A percentile compares a stretch with the other conserved stretches of the same genome.
These are phyloP conservation scores for Sogatella furcifera DNA, from an alignment of 1,140 invertebrate species.

Conservation along the genomic window DNA sequence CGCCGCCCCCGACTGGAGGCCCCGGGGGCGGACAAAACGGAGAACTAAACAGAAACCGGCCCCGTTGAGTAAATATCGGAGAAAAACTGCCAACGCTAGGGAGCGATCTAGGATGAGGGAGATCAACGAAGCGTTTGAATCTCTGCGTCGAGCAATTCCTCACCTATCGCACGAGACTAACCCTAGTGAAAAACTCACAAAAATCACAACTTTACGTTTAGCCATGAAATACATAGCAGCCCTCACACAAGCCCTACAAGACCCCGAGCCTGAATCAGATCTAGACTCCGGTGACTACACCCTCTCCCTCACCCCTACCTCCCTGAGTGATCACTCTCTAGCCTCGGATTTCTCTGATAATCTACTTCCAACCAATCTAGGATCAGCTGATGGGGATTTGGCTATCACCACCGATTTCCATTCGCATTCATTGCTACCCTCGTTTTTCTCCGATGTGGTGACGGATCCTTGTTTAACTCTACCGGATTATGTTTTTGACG, in stretches of 20 bases:
- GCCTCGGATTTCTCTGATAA: not conserved
- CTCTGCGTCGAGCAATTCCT: conserved; percentile 60
- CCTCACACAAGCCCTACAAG: conserved; percentile 31
- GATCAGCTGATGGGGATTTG: not conserved
- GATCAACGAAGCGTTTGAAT: conserved; percentile 75
- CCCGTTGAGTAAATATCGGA: conserved; percentile 74
- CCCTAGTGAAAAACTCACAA: conserved; percentile 43
- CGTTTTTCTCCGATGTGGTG: not conserved
- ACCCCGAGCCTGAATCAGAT: not conserved
- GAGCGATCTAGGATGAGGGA: conserved; percentile 74
- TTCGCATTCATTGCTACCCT: not conserved
- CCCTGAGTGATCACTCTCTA: not conserved
- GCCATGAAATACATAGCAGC: conserved; percentile 54
- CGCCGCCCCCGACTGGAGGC: not conserved
- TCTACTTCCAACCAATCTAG: not conserved
- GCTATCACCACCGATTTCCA: not conserved
- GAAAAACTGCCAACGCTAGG: conserved; percentile 76
- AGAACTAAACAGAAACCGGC: conserved; percentile 55
- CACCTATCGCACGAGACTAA: conserved; percentile 10
- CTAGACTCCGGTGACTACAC: conserved; percentile 17
- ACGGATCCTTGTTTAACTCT: not conserved
- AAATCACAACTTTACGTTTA: conserved; percentile 47
- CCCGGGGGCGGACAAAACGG: not conserved
- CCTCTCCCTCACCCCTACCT: conserved; percentile 4
- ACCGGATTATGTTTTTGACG: not conserved